Evolutionary conservation across 2,797 vertebrate genomes (phyloP).

Genomic region (Amazonetta brasiliensis): DNA sequence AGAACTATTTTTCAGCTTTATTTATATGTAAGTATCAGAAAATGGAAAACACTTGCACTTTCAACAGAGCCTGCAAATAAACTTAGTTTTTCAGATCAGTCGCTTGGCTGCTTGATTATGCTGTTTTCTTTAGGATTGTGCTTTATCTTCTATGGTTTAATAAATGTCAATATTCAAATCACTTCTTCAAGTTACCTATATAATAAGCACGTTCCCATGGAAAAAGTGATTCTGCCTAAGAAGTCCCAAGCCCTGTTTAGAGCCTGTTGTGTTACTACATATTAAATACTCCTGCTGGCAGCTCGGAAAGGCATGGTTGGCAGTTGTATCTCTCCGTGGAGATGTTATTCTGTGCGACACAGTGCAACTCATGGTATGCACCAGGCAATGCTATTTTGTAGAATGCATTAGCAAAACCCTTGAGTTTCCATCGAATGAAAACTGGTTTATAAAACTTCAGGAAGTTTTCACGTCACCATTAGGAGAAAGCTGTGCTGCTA

Average conservation of each 20-base stretch:
- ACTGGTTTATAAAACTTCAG: no score
- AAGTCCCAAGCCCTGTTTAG: background rate
- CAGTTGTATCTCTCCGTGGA: accelerated
- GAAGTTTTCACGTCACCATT: no score
- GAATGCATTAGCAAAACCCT: background rate
- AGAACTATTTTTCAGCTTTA: constrained; percentile 6
- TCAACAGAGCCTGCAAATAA: background rate
- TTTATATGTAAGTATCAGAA: background rate
- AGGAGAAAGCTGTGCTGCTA: no score
- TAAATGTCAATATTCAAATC: background rate
- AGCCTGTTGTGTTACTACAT: background rate
- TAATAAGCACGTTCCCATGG: background rate
- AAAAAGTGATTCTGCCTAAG: background rate
- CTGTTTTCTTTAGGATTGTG: background rate
- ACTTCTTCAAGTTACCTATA: background rate
- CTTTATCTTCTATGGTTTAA: background rate
- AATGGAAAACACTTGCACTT: background rate
- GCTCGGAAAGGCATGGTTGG: background rate
- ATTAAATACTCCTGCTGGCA: background rate
- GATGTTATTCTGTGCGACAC: background rate
- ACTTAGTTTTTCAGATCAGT: background rate
- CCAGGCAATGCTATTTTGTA: background rate
- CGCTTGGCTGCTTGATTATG: background rate
- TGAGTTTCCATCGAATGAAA: background rate
- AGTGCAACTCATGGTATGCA: background rate